Conservation (phyloP, 2,797 vertebrate species). For the Enteromius unitaeniatus region DNA sequence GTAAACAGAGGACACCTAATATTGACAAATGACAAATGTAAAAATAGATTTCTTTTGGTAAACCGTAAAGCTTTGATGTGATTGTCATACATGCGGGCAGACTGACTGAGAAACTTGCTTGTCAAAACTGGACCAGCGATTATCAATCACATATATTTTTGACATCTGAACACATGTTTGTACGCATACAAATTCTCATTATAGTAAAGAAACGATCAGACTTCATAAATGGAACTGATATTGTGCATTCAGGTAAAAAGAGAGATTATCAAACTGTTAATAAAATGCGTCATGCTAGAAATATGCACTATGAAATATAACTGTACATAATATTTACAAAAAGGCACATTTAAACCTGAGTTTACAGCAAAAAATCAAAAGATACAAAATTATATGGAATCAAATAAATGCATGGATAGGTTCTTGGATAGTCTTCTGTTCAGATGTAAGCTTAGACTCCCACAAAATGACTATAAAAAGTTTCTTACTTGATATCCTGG, state of each 20-base stretch:
- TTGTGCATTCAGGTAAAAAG: conserved; percentile 44
- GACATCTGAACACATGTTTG: neutral
- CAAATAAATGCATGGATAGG: neutral
- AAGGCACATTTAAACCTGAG: conserved; percentile 79
- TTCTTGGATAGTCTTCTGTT: neutral
- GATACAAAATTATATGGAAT: neutral
- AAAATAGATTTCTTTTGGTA: neutral
- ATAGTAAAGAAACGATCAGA: conserved; percentile 1
- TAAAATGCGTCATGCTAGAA: conserved; percentile 31
- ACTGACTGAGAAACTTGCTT: neutral
- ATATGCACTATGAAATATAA: conserved; percentile 49
- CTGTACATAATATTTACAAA: conserved; percentile 46
- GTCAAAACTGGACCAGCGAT: neutral
- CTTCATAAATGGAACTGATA: conserved; percentile 4
- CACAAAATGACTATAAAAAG: neutral
- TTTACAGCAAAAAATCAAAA: conserved; percentile 46
- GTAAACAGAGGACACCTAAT: conserved; percentile 9
- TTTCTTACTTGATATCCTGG: neutral
- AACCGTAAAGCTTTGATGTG: neutral
- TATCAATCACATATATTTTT: neutral
- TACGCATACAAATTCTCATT: neutral
- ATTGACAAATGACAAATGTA: conserved; percentile 22
- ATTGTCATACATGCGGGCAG: neutral
- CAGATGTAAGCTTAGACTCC: neutral
- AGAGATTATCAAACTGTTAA: conserved; percentile 12